A percentile compares a stretch with the other conserved stretches of the same genome.
Evolutionary conservation across 2,888 invertebrate genomes (phyloP).

Genomic region (Lycocerus yunnanus): DNA sequence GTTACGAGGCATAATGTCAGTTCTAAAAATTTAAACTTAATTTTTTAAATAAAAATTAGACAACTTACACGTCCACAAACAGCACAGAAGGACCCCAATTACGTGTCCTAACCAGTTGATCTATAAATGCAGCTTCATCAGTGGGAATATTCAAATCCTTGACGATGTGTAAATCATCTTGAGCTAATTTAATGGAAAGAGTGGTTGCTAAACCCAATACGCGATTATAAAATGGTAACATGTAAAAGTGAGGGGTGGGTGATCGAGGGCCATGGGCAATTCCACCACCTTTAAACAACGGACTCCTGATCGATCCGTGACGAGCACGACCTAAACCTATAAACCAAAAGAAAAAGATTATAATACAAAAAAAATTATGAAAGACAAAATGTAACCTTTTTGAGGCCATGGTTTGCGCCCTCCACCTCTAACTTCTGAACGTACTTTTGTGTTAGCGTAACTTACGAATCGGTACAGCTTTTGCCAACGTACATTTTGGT

Average conservation of each 20-base stretch:
- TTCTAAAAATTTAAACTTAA: constrained; percentile 60
- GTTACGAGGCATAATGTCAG: constrained; percentile 86
- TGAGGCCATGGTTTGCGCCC: constrained; percentile 97
- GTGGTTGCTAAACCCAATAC: constrained; percentile 81
- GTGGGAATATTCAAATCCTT: constrained; percentile 84
- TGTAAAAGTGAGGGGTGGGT: constrained; percentile 89
- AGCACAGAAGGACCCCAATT: constrained; percentile 97
- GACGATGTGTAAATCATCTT: constrained; percentile 93
- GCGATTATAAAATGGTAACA: constrained; percentile 82
- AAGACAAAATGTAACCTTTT: constrained; percentile 66
- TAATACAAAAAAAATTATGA: background rate
- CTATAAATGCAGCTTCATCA: constrained; percentile 76
- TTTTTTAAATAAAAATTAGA: background rate
- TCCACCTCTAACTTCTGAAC: constrained; percentile 87
- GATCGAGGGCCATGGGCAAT: constrained; percentile 88
- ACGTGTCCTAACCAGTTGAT: constrained; percentile 79
- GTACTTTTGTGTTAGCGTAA: constrained; percentile 76
- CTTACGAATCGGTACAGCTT: constrained; percentile 78
- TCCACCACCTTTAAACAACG: constrained; percentile 84
- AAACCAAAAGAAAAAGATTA: constrained; percentile 1
- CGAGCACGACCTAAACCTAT: constrained; percentile 76
- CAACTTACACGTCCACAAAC: constrained; percentile 85
- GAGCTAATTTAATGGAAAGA: constrained; percentile 89
- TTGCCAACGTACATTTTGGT: constrained; percentile 88
- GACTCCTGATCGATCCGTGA: constrained; percentile 91